Evolutionary conservation across 2,113 vertebrate genomes (phyloP), one percentile per base, ranked within the genome.

Genomic region (Triplophysa rosa): DNA sequence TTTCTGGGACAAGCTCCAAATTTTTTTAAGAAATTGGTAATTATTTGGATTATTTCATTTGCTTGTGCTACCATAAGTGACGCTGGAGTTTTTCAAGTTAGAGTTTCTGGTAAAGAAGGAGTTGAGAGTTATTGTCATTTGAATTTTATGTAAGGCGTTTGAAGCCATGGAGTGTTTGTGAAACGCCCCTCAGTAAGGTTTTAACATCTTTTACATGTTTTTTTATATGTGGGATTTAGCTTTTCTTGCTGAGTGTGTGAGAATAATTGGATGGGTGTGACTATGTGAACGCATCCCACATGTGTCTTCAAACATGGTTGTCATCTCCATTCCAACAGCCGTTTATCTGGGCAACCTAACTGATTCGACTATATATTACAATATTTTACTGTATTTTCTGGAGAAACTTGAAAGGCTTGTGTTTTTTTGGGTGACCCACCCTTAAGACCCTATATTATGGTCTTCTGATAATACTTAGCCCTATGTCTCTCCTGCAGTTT

Each of bases 131-230:
- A 29, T 37, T 61, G 3, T 24, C 12, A 4, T 56, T n/a, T 8
- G 11, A 40, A 9, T 59, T 72, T 72, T 42, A 72, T 33, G 16
- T 16, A 73, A 73, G 70, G 33, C 70, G 23, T 73, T 19, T 73
- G 59, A 54, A 59, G 54, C 70, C 29, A 11, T 42, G 19, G 54
- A 24, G 33, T 40, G 58, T 74, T 47, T 74, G 72, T 74, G 58
- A 62, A 62, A 74, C 71, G 11, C 56, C 4, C 70, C 8, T 62
- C 71, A 14, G n/a, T 17, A 62, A 74, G 40, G 58, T 23, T 74
- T 40, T 63, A 63, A 63, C 21, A 42, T 49, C 4, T 49, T 63
- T 40, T 29, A 26, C 63, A 49, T 24, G 59, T 74, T 49, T 4
- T 49, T 63, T 40, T 29, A 26, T 74, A 49, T 24, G 59, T 74